Evolutionary conservation across 2,797 vertebrate genomes (phyloP), one percentile per base, ranked within the genome.

Genomic region (Cynopterus sphinx): DNA sequence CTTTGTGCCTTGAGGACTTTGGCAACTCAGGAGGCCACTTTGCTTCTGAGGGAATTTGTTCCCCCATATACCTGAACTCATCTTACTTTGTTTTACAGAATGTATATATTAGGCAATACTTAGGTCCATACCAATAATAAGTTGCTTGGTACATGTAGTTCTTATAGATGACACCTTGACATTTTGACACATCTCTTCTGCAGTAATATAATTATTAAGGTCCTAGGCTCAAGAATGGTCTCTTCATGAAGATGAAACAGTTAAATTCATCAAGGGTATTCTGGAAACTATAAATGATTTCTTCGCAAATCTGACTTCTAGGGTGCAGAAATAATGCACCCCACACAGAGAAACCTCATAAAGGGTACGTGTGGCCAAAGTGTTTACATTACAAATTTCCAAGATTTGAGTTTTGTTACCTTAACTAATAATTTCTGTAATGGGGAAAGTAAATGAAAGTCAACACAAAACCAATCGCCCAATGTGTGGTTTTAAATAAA

Each of bases 401-500:
- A 86, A 86, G 21, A 70, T 93, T 51, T 67, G 57, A 95, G 87
- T 90, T 86, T 51, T 92, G 33, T 89, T 91, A 36, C 41, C 53
- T 91, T 95, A 93, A 90, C 51, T 74, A 83, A 83, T 92, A 10
- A 91, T 91, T 46, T 89, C n/a, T 49, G 39, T 86, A 49, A 26
- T 90, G 81, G 57, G 17, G n/a, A 75, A 87, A 83, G 92, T 67
- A 85, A 94, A 49, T 78, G 73, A 86, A 94, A 93, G 19, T 73
- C n/a, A 91, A 67, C 41, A 89, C 16, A 86, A 94, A 96, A 75
- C 26, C 63, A 26, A 77, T 87, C 15, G 51, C 39, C 49, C 36
- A 81, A 85, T 85, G n/a, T 78, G 53, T 93, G 63, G 46, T 83
- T 97, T 89, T 91, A 81, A 94, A 88, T 89, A 70, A 92, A 61